phyloP scores from a whole-genome alignment of 2,888 invertebrate genomes.

The Helleia helle region DNA sequence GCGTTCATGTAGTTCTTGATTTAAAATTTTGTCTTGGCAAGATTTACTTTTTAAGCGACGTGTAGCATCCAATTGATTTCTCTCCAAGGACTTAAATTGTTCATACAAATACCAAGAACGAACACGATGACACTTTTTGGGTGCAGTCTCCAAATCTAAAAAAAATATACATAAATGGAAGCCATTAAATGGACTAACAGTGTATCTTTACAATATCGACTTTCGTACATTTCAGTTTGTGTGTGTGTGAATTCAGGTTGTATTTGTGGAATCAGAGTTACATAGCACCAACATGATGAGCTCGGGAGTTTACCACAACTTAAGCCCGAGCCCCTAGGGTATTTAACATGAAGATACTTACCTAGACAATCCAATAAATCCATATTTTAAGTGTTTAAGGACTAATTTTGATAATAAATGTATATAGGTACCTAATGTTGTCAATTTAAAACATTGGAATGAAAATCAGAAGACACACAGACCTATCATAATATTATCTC shows the following conservation, averaged over 20 bases:
- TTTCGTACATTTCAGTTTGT: too few relatives aligned
- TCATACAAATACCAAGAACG: constrained; percentile 64
- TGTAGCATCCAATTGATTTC: constrained; percentile 47
- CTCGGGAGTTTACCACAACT: too few relatives aligned
- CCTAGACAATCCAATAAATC: constrained; percentile 52
- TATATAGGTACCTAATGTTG: too few relatives aligned
- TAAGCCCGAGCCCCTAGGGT: too few relatives aligned
- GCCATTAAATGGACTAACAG: not conserved
- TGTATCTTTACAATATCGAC: constrained; percentile 11
- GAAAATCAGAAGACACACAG: too few relatives aligned
- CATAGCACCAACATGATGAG: too few relatives aligned
- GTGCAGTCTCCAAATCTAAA: constrained; percentile 40
- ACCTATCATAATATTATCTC: too few relatives aligned
- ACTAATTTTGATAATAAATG: too few relatives aligned
- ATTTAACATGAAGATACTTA: too few relatives aligned
- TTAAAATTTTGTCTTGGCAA: constrained; percentile 45
- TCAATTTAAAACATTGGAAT: too few relatives aligned
- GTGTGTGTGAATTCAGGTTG: too few relatives aligned
- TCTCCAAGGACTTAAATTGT: constrained; percentile 56
- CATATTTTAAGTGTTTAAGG: constrained; percentile 42
- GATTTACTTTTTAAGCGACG: constrained; percentile 42
- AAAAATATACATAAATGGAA: not conserved
- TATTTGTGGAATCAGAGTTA: too few relatives aligned
- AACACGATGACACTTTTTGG: constrained; percentile 47
- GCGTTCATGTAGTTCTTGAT: constrained; percentile 46